Percentiles rank a stretch among this genome's conserved stretches.
These are phyloP conservation scores for Megalops atlanticus DNA, from an alignment of 2,113 vertebrate species.

Conservation along the genomic window DNA sequence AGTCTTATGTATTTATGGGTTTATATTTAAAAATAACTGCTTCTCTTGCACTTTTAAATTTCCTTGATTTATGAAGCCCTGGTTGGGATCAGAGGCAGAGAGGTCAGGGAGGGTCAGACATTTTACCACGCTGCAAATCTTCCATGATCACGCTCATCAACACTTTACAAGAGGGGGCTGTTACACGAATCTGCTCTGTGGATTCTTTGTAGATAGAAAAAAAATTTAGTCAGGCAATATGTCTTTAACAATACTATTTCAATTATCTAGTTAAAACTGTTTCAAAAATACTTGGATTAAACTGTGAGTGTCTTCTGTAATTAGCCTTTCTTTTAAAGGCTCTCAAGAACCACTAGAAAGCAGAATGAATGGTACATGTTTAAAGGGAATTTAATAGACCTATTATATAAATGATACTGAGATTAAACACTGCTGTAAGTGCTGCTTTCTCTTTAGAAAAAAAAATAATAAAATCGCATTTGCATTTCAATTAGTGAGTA, in stretches of 20 bases:
- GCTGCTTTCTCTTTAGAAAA: constrained; percentile 11
- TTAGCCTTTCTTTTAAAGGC: constrained; percentile 7
- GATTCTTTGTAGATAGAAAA: background rate
- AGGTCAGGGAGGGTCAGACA: constrained; percentile 56
- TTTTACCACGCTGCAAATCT: constrained; percentile 26
- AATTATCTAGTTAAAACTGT: background rate
- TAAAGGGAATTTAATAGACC: constrained; percentile 8
- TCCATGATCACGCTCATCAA: constrained; percentile 14
- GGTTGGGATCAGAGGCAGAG: constrained; percentile 57
- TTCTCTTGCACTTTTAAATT: constrained; percentile 60
- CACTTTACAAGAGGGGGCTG: background rate
- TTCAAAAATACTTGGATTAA: background rate
- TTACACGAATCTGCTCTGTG: background rate
- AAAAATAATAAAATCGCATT: constrained; percentile 14
- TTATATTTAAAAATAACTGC: constrained; percentile 56
- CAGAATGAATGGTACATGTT: constrained; percentile 1
- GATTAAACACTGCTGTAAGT: constrained; percentile 3
- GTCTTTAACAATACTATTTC: background rate
- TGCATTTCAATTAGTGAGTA: constrained; percentile 27
- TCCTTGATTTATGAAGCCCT: constrained; percentile 59
- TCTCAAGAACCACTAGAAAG: background rate
- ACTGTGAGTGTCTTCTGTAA: background rate
- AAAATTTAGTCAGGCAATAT: background rate
- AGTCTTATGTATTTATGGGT: constrained; percentile 66
- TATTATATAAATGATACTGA: constrained; percentile 17